Percentiles rank a stretch among this genome's conserved stretches.
phyloP scores from a whole-genome alignment of 2,888 invertebrate genomes.

The Agrochola macilenta region DNA sequence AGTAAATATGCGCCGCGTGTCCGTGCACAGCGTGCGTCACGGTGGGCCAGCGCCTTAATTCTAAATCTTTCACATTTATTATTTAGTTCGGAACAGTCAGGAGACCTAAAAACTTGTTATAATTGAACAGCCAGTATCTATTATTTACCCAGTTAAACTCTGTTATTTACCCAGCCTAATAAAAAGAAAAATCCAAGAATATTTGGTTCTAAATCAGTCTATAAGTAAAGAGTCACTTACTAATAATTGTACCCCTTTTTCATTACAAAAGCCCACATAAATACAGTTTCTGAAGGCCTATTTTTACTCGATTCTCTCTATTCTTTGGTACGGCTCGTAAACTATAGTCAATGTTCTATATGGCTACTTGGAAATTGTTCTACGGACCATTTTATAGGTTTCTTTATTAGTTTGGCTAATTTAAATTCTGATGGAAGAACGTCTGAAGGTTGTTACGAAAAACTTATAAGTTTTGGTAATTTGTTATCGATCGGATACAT shows the following conservation, averaged over 20 bases:
- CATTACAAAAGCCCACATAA: slow-evolving; percentile 27
- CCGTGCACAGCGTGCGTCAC: too few species aligned
- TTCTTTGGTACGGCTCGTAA: slow-evolving; percentile 10
- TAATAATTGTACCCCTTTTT: slow-evolving; percentile 37
- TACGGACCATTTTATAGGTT: slow-evolving; percentile 30
- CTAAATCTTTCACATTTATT: neutral
- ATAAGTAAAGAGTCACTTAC: slow-evolving; percentile 27
- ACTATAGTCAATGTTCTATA: slow-evolving; percentile 1
- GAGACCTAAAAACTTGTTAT: neutral
- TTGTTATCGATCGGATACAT: neutral
- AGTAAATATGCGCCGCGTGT: too few species aligned
- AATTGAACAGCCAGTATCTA: neutral
- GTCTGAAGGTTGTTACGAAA: slow-evolving; percentile 9
- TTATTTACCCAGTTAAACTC: neutral
- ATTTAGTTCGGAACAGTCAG: neutral
- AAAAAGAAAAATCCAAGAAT: slow-evolving; percentile 10
- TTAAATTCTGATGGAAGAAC: slow-evolving; percentile 21
- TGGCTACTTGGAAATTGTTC: slow-evolving; percentile 11
- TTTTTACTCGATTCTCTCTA: slow-evolving; percentile 10
- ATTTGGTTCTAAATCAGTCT: slow-evolving; percentile 8
- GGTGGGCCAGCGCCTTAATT: neutral
- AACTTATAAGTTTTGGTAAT: neutral
- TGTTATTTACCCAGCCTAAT: neutral
- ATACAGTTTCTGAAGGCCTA: slow-evolving; percentile 19
- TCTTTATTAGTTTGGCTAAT: slow-evolving; percentile 3